Conservation (phyloP, 2,113 vertebrate genomes). For the Gymnarchus niloticus region DNA sequence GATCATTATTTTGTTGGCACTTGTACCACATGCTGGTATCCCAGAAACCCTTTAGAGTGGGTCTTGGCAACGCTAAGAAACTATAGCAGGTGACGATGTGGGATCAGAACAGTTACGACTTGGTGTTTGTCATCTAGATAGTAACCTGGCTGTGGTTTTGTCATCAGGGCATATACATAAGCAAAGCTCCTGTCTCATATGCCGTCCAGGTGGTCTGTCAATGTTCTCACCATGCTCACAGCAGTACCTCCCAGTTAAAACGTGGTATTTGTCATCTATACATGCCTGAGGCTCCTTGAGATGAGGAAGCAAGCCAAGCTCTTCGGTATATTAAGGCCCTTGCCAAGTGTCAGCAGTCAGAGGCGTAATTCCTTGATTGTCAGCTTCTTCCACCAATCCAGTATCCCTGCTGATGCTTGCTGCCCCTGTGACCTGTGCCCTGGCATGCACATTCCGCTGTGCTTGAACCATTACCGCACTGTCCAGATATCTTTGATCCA, state of each 20-base stretch:
- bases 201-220: too few species aligned
- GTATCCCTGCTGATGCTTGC: background rate
- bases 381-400: background rate
- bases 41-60: background rate
- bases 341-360: background rate
- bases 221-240: background rate
- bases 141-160: too few species aligned
- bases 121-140: background rate
- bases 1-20: background rate
- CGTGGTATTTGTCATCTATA: background rate
- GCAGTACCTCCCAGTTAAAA: background rate
- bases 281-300: background rate
- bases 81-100: background rate
- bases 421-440: slow-evolving; percentile 1
- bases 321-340: background rate
- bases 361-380: background rate
- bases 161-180: too few species aligned
- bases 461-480: slow-evolving; percentile 6
- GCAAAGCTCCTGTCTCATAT: too few species aligned
- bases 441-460: background rate
- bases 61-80: background rate
- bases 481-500: background rate
- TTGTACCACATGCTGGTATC: background rate
- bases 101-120: background rate
- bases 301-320: background rate